phyloP scores from a whole-genome alignment of 2,888 invertebrate species.

The Apamea epomidion region DNA sequence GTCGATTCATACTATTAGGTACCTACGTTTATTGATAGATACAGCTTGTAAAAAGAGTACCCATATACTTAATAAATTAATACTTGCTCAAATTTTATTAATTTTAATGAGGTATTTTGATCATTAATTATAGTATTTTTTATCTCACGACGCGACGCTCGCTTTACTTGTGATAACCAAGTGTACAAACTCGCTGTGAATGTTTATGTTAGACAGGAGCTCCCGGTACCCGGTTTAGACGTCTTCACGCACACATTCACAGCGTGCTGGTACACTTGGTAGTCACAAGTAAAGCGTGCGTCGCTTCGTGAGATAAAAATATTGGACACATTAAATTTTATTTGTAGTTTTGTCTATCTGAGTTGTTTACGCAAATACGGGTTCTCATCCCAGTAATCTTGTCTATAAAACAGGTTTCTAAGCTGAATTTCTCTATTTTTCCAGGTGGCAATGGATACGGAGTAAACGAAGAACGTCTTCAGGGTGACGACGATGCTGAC shows the following conservation, averaged over 20 bases:
- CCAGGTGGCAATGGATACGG: slow-evolving; percentile 89
- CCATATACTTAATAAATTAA: neutral
- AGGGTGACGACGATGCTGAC: slow-evolving; percentile 57
- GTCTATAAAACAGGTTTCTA: neutral
- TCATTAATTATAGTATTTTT: neutral
- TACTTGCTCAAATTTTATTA: neutral
- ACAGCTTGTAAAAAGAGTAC: neutral
- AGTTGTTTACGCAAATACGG: neutral
- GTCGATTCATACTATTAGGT: neutral
- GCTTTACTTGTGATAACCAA: no score
- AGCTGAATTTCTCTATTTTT: slow-evolving; percentile 60
- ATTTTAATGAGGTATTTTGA: neutral
- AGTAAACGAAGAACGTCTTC: slow-evolving; percentile 80
- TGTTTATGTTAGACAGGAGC: no score
- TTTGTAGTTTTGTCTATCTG: neutral
- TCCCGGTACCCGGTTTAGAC: no score
- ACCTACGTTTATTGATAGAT: no score
- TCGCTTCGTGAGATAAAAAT: neutral
- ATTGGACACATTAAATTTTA: neutral
- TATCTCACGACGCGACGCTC: no score
- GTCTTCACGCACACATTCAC: no score
- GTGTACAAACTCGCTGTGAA: no score
- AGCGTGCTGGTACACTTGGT: no score
- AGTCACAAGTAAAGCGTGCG: no score
- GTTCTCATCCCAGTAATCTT: neutral